Evolutionary conservation across 1,140 invertebrate genomes (phyloP).

Genomic region (Sarcophaga peregrina): DNA sequence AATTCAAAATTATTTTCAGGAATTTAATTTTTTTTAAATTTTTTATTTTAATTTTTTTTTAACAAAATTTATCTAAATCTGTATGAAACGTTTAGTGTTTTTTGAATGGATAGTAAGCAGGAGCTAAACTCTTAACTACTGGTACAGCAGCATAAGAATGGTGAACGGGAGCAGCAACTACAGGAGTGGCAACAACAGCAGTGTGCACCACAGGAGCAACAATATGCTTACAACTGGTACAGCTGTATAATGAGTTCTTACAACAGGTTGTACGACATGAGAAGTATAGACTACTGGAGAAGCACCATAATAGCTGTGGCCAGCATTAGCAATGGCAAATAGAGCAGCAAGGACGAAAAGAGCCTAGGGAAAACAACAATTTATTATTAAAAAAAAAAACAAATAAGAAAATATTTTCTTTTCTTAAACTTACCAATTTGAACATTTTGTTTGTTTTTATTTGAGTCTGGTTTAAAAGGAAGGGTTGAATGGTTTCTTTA

Average conservation of each 20-base stretch:
- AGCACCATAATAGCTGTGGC: neutral
- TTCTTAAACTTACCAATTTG: slow-evolving; percentile 52
- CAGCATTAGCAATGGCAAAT: slow-evolving; percentile 27
- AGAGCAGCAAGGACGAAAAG: slow-evolving; percentile 28
- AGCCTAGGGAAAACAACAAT: neutral
- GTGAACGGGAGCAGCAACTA: slow-evolving; percentile 28
- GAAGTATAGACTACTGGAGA: slow-evolving; percentile 11
- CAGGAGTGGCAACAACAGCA: slow-evolving; percentile 8
- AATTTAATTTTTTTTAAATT: too few relatives aligned
- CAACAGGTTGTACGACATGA: slow-evolving; percentile 15
- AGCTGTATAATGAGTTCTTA: slow-evolving; percentile 6
- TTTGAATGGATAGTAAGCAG: slow-evolving; percentile 46
- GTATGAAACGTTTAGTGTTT: neutral
- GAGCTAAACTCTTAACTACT: neutral
- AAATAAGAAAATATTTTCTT: slow-evolving; percentile 56
- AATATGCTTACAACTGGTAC: slow-evolving; percentile 38
- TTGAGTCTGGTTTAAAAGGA: neutral
- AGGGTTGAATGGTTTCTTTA: neutral
- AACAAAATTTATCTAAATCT: too few relatives aligned
- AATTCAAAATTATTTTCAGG: too few relatives aligned
- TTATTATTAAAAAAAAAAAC: neutral
- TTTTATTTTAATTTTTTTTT: too few relatives aligned
- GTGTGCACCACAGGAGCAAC: slow-evolving; percentile 45
- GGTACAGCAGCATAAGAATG: slow-evolving; percentile 45
- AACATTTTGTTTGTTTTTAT: slow-evolving; percentile 50